Evolutionary conservation across 2,113 vertebrate genomes (phyloP).

Genomic region (Tympanuchus pallidicinctus): DNA sequence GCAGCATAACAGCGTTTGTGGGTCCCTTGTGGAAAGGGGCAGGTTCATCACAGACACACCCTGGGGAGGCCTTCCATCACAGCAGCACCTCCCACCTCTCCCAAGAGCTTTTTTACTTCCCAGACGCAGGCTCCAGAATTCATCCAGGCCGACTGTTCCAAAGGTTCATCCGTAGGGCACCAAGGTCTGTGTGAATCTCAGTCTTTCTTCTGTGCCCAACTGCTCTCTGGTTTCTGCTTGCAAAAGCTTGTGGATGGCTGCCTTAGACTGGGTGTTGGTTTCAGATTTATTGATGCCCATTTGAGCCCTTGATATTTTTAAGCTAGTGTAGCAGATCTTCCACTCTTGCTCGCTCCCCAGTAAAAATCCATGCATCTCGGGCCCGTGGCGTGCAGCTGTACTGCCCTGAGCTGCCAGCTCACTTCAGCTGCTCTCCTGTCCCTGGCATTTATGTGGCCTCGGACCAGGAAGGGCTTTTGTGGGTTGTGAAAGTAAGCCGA

Average conservation of each 20-base stretch:
- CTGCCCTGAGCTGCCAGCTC: neutral
- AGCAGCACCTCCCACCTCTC: neutral
- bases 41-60: neutral
- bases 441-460: neutral
- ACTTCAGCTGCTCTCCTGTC: neutral
- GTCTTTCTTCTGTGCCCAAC: neutral
- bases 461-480: neutral
- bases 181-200: accelerated
- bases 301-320: neutral
- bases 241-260: neutral
- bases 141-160: neutral
- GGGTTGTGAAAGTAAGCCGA: neutral
- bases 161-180: accelerated
- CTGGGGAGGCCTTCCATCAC: accelerated
- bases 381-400: neutral
- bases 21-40: neutral
- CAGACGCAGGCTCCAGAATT: accelerated
- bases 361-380: neutral
- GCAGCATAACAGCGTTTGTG: accelerated
- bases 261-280: neutral
- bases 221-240: neutral
- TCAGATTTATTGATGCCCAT: neutral
- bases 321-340: neutral
- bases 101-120: neutral
- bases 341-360: neutral